Evolutionary conservation across 2,113 vertebrate genomes (phyloP).

Genomic region (Leucopternis melanops): DNA sequence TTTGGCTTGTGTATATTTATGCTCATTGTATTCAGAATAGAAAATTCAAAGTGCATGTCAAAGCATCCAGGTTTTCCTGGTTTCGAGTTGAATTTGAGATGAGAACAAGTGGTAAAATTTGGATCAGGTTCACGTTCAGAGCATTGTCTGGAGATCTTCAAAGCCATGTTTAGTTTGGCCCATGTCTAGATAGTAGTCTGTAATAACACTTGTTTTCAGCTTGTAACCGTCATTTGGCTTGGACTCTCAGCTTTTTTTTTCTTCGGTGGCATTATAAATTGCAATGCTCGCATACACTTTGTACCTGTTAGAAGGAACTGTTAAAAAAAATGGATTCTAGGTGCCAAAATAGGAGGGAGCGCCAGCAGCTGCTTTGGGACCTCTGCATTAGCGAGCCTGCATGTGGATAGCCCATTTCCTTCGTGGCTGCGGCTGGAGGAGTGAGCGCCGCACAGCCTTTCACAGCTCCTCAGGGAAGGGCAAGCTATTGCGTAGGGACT

Average conservation of each 20-base stretch:
- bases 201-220: slow-evolving; percentile 37
- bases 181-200: slow-evolving; percentile 30
- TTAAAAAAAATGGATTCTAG: neutral
- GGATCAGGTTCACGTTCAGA: neutral
- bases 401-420: neutral
- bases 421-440: neutral
- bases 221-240: slow-evolving; percentile 19
- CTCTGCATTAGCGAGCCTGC: neutral
- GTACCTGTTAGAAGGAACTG: neutral
- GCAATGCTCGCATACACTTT: neutral
- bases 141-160: slow-evolving; percentile 41
- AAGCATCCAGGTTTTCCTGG: slow-evolving; percentile 22
- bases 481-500: neutral
- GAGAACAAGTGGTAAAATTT: slow-evolving; percentile 29
- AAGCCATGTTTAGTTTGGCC: slow-evolving; percentile 53
- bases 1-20: neutral
- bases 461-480: neutral
- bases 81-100: slow-evolving; percentile 6
- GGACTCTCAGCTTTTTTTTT: neutral
- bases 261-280: neutral
- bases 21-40: neutral
- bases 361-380: neutral
- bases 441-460: neutral
- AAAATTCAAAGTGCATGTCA: neutral
- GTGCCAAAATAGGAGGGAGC: neutral